phyloP scores from a whole-genome alignment of 2,888 invertebrate species.

The Hirtodrosophila alboralis region DNA sequence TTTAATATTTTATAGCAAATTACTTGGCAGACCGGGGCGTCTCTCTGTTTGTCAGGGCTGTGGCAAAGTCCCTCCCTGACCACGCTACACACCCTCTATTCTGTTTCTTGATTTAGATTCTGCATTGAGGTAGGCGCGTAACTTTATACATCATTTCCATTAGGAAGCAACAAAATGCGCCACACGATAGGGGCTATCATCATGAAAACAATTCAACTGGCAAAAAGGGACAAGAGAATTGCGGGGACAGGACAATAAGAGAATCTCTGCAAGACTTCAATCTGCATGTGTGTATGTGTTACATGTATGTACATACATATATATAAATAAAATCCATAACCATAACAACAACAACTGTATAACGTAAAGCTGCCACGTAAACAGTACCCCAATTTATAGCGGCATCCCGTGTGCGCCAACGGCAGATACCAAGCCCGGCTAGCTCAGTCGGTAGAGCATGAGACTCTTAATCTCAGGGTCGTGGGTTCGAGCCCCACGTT shows the following conservation, averaged over 20 bases:
- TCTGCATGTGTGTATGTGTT: background rate
- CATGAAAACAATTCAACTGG: conserved; percentile 32
- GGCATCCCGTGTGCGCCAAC: conserved; percentile 8
- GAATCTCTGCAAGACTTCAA: conserved; percentile 4
- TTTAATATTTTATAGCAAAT: conserved; percentile 73
- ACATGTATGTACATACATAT: background rate
- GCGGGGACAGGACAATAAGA: background rate
- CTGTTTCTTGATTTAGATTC: conserved; percentile 10
- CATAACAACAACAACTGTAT: too few species aligned
- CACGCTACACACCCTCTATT: background rate
- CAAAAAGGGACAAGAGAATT: background rate
- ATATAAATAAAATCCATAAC: conserved; percentile 13
- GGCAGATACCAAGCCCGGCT: conserved; percentile 53
- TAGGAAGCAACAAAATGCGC: conserved; percentile 60
- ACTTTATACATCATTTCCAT: conserved; percentile 70
- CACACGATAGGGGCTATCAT: conserved; percentile 25
- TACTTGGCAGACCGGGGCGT: conserved; percentile 37
- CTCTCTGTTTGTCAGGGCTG: conserved; percentile 16
- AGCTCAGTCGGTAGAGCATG: conserved; percentile 79
- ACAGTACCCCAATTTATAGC: conserved; percentile 25
- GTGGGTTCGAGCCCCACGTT: conserved; percentile 81
- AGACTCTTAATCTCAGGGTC: conserved; percentile 77
- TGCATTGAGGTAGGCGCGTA: conserved; percentile 65
- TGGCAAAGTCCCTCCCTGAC: conserved; percentile 1
- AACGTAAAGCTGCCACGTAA: background rate